Percentiles rank a stretch among this genome's conserved stretches.
Conservation (phyloP, 2,113 vertebrate species). For the Redunca redunca region DNA sequence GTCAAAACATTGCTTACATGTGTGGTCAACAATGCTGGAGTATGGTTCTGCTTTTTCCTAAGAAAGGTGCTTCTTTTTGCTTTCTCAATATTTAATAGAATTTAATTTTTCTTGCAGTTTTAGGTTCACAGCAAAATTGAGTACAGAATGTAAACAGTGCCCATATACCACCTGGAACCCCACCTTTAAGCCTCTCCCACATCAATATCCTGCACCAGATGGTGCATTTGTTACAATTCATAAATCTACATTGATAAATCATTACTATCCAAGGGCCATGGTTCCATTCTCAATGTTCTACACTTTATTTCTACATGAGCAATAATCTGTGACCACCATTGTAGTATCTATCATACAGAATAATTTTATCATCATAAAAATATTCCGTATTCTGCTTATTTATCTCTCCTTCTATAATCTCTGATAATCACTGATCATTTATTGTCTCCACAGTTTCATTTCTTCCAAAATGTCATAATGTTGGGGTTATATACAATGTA, state of each 20-base stretch:
- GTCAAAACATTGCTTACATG: not conserved
- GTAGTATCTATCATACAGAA: not conserved
- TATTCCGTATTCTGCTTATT: not conserved
- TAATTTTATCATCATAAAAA: not conserved
- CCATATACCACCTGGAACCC: not conserved
- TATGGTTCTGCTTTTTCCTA: not conserved
- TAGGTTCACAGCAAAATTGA: not conserved
- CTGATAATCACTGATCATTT: not conserved
- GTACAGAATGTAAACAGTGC: not conserved
- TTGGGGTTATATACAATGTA: not conserved
- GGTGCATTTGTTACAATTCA: not conserved
- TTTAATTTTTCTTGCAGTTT: not conserved
- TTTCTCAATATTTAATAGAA: not conserved
- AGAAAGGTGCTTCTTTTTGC: not conserved
- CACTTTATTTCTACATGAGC: not conserved
- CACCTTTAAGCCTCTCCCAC: not conserved
- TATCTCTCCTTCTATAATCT: not conserved
- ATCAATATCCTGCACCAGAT: not conserved
- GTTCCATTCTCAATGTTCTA: not conserved
- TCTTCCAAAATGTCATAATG: not conserved
- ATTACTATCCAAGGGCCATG: too few species aligned
- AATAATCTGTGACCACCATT: not conserved
- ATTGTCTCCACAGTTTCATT: not conserved
- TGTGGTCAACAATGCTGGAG: not conserved
- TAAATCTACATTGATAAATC: not conserved